These are phyloP conservation scores for Aldrovandia affinis DNA, from an alignment of 2,797 vertebrate genomes.

Conservation along the genomic window DNA sequence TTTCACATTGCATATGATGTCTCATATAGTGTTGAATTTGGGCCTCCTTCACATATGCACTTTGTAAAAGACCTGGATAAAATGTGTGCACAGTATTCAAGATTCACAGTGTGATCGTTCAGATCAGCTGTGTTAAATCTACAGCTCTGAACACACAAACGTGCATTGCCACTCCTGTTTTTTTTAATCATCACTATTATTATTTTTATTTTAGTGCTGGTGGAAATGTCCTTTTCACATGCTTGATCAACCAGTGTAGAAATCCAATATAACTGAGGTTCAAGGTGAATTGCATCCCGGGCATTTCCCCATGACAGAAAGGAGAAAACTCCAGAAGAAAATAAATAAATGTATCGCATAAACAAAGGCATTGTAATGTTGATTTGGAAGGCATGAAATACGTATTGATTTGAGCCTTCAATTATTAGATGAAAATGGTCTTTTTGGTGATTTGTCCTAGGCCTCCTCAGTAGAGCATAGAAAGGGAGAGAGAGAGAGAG, in stretches of 20 bases:
- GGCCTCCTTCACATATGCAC: conserved; percentile 68
- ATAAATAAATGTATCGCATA: conserved; percentile 80
- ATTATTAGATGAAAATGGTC: conserved; percentile 84
- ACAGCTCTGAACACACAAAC: conserved; percentile 64
- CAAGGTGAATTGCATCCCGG: conserved; percentile 87
- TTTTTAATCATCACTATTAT: conserved; percentile 83
- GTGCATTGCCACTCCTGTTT: conserved; percentile 75
- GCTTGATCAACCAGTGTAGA: conserved; percentile 98
- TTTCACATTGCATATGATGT: conserved; percentile 67
- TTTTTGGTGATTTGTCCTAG: conserved; percentile 92
- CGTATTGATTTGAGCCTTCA: conserved; percentile 82
- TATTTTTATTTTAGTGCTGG: conserved; percentile 84
- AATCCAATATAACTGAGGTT: conserved; percentile 90
- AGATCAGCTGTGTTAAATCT: conserved; percentile 72
- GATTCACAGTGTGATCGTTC: conserved; percentile 56
- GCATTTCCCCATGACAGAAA: conserved; percentile 61
- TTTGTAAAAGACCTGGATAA: conserved; percentile 71
- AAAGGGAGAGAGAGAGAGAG: conserved; percentile 38
- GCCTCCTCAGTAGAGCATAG: conserved; percentile 84
- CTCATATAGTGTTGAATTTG: conserved; percentile 71
- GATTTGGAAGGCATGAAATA: conserved; percentile 85
- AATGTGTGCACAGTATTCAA: conserved; percentile 76
- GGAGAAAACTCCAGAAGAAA: conserved; percentile 75
- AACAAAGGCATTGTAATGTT: conserved; percentile 82
- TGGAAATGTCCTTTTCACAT: conserved; percentile 91